Evolutionary conservation across 2,888 invertebrate genomes (phyloP).

Genomic region (Zelleria hepariella): DNA sequence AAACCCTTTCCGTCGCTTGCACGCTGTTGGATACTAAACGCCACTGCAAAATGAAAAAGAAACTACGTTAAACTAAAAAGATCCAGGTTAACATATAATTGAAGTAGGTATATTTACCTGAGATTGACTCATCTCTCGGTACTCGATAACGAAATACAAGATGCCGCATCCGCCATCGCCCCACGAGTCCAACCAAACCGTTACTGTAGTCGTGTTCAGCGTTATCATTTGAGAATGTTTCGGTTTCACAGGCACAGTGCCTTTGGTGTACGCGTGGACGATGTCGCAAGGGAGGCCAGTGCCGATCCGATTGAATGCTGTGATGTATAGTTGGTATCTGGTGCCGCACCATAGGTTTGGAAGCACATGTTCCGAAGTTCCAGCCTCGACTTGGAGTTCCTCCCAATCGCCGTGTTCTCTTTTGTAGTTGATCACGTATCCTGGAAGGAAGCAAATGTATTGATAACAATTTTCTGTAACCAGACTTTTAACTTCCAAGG

Average conservation of each 20-base stretch:
- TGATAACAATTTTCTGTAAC: neutral
- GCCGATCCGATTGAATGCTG: slow-evolving; percentile 91
- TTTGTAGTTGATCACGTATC: slow-evolving; percentile 92
- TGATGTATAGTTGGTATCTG: slow-evolving; percentile 88
- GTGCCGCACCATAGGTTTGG: slow-evolving; percentile 91
- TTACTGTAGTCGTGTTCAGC: slow-evolving; percentile 88
- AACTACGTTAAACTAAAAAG: neutral
- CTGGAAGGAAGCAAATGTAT: slow-evolving; percentile 37
- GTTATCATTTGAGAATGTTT: slow-evolving; percentile 86
- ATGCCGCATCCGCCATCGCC: slow-evolving; percentile 92
- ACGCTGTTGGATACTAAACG: slow-evolving; percentile 86
- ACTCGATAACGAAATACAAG: slow-evolving; percentile 87
- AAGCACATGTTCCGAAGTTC: slow-evolving; percentile 83
- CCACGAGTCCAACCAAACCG: slow-evolving; percentile 90
- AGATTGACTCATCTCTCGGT: slow-evolving; percentile 75
- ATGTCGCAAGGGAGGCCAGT: slow-evolving; percentile 92
- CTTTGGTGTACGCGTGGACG: slow-evolving; percentile 86
- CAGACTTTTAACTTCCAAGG: too few relatives aligned
- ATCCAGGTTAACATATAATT: too few relatives aligned
- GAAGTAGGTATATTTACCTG: slow-evolving; percentile 49
- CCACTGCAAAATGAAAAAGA: slow-evolving; percentile 69
- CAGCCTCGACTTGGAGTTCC: slow-evolving; percentile 87
- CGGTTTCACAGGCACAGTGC: slow-evolving; percentile 85
- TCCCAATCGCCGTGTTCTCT: slow-evolving; percentile 94
- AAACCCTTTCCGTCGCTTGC: slow-evolving; percentile 84